phyloP scores from a whole-genome alignment of 2,113 vertebrate species.

The Piaya cayana region DNA sequence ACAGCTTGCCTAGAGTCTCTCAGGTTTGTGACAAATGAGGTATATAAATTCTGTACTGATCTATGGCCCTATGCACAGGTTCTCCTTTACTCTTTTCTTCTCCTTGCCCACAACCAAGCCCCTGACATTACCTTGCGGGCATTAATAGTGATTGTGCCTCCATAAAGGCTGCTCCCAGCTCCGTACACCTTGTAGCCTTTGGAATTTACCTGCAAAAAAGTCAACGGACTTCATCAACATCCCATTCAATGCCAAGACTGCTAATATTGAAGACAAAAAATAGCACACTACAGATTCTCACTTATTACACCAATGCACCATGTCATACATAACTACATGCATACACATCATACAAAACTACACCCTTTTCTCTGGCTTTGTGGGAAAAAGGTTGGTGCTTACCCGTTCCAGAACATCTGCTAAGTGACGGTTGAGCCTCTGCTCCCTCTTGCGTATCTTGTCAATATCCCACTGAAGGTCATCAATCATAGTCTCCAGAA shows the following conservation, averaged over 20 bases:
- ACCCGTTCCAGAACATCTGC: constrained; percentile 92
- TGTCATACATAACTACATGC: not conserved
- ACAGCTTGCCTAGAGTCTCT: not conserved
- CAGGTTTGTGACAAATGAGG: not conserved
- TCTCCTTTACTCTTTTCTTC: not conserved
- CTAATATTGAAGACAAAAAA: not conserved
- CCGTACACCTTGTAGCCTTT: constrained; percentile 98
- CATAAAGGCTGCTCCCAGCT: constrained; percentile 92
- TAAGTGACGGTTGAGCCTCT: constrained; percentile 90
- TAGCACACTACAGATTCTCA: not conserved
- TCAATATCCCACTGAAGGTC: constrained; percentile 98
- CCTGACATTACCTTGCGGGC: constrained; percentile 85
- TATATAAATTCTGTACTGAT: not conserved
- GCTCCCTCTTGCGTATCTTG: constrained; percentile 93
- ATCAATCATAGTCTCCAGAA: constrained; percentile 91
- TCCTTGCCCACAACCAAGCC: not conserved
- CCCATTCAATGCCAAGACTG: not conserved
- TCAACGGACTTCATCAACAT: not conserved
- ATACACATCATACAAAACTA: not conserved
- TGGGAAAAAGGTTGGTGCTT: not conserved
- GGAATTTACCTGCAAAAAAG: constrained; percentile 87
- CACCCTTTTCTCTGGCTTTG: not conserved
- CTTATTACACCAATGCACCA: not conserved
- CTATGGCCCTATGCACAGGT: rapidly evolving
- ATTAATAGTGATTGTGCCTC: constrained; percentile 96